Conservation (phyloP, 2,113 vertebrate genomes). For the Dicerorhinus sumatrensis region DNA sequence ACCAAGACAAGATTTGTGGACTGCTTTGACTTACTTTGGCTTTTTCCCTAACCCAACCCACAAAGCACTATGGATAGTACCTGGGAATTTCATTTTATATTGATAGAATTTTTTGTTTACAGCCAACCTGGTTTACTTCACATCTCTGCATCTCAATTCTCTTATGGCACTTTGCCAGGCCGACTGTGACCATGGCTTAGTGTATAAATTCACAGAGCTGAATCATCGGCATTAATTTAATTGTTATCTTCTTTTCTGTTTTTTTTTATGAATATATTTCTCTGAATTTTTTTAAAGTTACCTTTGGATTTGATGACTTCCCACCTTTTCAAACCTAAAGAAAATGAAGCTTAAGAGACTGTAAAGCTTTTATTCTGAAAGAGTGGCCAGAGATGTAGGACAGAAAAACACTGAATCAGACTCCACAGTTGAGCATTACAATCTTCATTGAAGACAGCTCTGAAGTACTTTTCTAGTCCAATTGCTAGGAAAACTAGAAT, state of each 20-base stretch:
- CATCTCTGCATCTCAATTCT: neutral
- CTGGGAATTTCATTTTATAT: neutral
- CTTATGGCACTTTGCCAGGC: neutral
- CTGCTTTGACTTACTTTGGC: neutral
- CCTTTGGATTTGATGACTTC: neutral
- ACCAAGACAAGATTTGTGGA: neutral
- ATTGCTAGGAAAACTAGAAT: neutral
- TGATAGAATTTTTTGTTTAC: neutral
- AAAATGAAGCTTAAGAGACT: neutral
- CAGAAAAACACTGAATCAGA: neutral
- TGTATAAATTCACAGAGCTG: neutral
- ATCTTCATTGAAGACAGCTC: neutral
- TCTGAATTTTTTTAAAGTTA: neutral
- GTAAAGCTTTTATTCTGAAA: neutral
- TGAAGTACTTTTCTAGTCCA: neutral
- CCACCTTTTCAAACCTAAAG: neutral
- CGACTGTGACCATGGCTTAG: neutral
- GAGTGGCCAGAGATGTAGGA: neutral
- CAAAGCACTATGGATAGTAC: neutral
- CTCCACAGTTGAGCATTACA: neutral
- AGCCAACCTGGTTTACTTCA: neutral
- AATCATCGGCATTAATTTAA: neutral
- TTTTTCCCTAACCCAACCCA: neutral
- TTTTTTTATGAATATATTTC: neutral
- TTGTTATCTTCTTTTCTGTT: neutral